Evolutionary conservation across 2,888 invertebrate species (phyloP).

Genomic region (Empis livida): DNA sequence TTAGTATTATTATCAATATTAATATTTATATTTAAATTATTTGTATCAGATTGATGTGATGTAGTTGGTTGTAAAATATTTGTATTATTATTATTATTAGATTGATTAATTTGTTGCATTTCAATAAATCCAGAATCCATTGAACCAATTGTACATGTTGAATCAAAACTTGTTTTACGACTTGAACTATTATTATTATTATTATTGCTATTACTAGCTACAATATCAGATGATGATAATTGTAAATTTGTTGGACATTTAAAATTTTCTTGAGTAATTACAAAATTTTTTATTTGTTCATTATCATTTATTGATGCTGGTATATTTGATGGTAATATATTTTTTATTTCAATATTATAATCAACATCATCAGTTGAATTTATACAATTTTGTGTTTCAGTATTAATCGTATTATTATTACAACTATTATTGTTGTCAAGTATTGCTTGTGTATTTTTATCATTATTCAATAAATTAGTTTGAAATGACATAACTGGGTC

Average conservation of each 20-base stretch:
- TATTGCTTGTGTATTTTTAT: too few relatives aligned
- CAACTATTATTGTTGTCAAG: too few relatives aligned
- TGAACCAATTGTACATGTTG: slow-evolving; percentile 35
- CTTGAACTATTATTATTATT: slow-evolving; percentile 21
- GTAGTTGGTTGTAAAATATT: neutral
- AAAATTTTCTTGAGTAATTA: too few relatives aligned
- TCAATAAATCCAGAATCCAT: slow-evolving; percentile 38
- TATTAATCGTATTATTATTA: too few relatives aligned
- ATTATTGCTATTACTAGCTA: neutral
- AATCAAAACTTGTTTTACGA: slow-evolving; percentile 36
- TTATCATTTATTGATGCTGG: slow-evolving; percentile 24
- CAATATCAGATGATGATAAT: too few relatives aligned
- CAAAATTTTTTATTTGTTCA: neutral
- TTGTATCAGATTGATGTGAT: slow-evolving; percentile 1
- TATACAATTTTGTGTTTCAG: too few relatives aligned
- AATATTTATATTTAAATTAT: slow-evolving; percentile 5
- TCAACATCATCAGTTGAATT: too few relatives aligned
- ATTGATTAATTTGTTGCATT: slow-evolving; percentile 19
- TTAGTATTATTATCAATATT: slow-evolving; percentile 2
- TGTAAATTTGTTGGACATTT: too few relatives aligned
- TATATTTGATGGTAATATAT: slow-evolving; percentile 11
- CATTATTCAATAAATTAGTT: too few relatives aligned
- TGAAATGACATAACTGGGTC: too few relatives aligned
- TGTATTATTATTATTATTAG: too few relatives aligned
- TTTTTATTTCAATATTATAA: too few relatives aligned